Evolutionary conservation across 37 sponge, comb jelly and placozoan genomes (phyloP).

Genomic region (Dysidea cf. avara): DNA sequence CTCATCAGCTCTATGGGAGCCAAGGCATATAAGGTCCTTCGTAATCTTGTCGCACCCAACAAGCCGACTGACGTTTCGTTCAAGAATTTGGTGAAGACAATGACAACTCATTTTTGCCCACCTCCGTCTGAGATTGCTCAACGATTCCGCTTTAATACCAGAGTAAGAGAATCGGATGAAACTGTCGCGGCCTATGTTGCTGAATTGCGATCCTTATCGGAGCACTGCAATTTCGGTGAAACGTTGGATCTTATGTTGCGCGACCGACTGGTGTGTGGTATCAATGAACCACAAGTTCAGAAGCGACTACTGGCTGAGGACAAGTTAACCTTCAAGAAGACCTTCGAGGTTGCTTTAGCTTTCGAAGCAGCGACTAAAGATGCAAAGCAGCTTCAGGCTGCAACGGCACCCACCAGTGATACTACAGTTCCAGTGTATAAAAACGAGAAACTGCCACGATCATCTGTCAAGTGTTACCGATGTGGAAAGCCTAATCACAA

Average conservation of each 20-base stretch:
- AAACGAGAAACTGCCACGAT: background rate
- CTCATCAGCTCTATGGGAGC: background rate
- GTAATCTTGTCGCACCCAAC: background rate
- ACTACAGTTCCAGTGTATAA: background rate
- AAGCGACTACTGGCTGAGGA: too few species aligned
- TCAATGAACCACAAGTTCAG: constrained; percentile 1
- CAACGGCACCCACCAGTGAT: background rate
- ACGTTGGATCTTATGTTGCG: constrained; percentile 1
- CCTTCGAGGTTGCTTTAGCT: too few species aligned
- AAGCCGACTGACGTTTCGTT: background rate
- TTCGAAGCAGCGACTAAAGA: constrained; percentile 2
- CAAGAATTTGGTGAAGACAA: background rate
- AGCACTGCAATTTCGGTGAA: constrained; percentile 6
- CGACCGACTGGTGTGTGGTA: constrained; percentile 43
- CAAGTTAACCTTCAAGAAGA: too few species aligned
- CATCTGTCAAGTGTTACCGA: background rate
- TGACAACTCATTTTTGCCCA: background rate
- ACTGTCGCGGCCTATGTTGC: constrained; percentile 18
- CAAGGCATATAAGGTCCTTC: background rate
- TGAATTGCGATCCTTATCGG: background rate
- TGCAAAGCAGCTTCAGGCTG: constrained; percentile 5
- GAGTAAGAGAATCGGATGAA: background rate
- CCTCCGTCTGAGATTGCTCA: constrained; percentile 2
- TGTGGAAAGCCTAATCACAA: constrained; percentile 27
- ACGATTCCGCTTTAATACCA: constrained; percentile 10